These are phyloP conservation scores for Zaprionus obscuricornis DNA, from an alignment of 2,888 invertebrate genomes.

Conservation along the genomic window DNA sequence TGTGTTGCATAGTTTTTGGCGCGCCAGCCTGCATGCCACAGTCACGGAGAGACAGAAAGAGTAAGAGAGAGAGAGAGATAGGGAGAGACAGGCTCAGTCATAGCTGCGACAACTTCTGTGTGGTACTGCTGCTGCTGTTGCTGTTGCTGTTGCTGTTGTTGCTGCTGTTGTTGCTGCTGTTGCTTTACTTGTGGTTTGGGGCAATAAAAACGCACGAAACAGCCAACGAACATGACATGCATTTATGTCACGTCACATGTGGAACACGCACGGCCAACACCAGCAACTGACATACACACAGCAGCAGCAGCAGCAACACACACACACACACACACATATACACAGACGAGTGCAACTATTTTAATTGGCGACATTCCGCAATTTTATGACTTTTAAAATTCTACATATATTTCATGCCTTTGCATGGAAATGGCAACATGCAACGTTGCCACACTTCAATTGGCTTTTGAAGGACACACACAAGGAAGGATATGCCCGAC, in stretches of 20 bases:
- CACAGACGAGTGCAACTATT: constrained; percentile 69
- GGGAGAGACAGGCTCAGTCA: too few relatives aligned
- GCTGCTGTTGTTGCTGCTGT: not conserved
- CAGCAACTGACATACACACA: constrained; percentile 15
- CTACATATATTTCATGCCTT: constrained; percentile 74
- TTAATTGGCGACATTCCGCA: constrained; percentile 82
- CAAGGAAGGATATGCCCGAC: constrained; percentile 50
- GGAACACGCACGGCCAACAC: constrained; percentile 66
- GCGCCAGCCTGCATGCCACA: constrained; percentile 53
- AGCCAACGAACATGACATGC: constrained; percentile 80
- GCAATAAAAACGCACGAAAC: constrained; percentile 60
- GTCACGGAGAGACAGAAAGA: not conserved
- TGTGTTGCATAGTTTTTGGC: constrained; percentile 81
- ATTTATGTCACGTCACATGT: constrained; percentile 81
- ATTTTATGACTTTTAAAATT: constrained; percentile 82
- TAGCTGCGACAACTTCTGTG: too few relatives aligned
- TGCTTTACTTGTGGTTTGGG: constrained; percentile 12
- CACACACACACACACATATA: constrained; percentile 6
- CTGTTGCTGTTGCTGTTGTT: not conserved
- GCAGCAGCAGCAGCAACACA: not conserved
- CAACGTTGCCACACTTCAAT: constrained; percentile 75
- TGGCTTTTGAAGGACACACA: constrained; percentile 69
- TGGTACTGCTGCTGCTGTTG: constrained; percentile 4
- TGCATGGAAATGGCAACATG: constrained; percentile 50
- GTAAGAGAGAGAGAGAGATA: too few relatives aligned